Evolutionary conservation across 30 jellyfish, hydroid and myxozoan genomes (phyloP), one percentile per base, ranked within the genome.

Genomic region (Mastigias papua): DNA sequence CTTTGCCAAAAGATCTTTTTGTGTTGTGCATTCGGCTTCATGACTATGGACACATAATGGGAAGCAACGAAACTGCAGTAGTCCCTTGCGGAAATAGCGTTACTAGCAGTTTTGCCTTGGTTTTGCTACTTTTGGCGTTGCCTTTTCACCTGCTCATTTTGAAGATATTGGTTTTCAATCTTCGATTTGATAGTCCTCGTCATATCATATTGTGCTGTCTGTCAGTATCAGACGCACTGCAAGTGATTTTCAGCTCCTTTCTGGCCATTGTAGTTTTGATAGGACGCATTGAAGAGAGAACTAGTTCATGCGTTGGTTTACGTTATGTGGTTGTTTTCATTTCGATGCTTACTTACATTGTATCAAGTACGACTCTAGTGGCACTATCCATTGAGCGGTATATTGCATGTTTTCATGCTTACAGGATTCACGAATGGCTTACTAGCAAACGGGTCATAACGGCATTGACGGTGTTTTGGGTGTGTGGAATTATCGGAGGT

Each of bases 341-440:
- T 31, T 58, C 61, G 0, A 20, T 5, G 22, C 60, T 31, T 13
- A 68, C 58, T 6, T 26, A 26, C 11, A 17, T 28, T 31, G 80
- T 68, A 7, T 68, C 80, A 17, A 68, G 60, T 28, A 0, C 16
- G 1, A 29, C 80, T 28, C 54, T 68, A 4, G 26, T 68, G 22
- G 80, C 80, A 31, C 58, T 68, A 5, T 68, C 80, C 54, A 31
- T 68, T 68, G 80, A 68, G 25, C 80, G 80, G 61, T 68, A 68
- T 17, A 68, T 68, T 29, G 80, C 60, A 28, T 68, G 80, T 68
- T 20, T 68, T 61, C 60, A 68, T 29, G 1, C 61, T 25, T 68
- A 29, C 31, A 22, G 80, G 1, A 1, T 31, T 26, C 26, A 68
- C 16, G 62, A 68, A 68, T 26, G 57, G 60, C 60, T 68, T 1